Evolutionary conservation across 2,113 vertebrate species (phyloP).

Genomic region (Notechis scutatus): DNA sequence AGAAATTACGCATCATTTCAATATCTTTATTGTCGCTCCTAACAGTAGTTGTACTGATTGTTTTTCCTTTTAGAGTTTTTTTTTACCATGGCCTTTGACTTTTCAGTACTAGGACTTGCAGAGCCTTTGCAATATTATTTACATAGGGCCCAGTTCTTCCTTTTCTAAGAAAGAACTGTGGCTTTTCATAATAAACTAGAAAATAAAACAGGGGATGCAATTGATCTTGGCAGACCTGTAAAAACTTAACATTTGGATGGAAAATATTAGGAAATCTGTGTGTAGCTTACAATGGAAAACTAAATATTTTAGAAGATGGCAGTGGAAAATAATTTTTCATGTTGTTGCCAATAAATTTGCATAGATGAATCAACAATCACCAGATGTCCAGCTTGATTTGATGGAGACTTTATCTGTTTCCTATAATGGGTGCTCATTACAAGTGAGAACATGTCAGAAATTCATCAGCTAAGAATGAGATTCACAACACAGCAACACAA

Average conservation of each 20-base stretch:
- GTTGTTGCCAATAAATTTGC: neutral
- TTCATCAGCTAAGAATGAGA: neutral
- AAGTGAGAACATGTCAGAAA: neutral
- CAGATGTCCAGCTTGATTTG: neutral
- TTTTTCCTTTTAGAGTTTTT: neutral
- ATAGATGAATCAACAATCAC: neutral
- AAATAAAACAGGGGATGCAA: neutral
- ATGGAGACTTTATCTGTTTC: neutral
- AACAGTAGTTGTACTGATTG: neutral
- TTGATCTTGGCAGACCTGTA: neutral
- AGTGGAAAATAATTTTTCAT: neutral
- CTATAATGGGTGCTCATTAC: neutral
- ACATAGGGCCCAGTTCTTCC: neutral
- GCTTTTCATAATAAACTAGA: neutral
- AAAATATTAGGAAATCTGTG: neutral
- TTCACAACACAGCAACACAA: neutral
- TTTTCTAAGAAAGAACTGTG: neutral
- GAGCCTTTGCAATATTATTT: neutral
- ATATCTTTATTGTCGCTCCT: neutral
- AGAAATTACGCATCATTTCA: neutral
- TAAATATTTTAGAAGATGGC: neutral
- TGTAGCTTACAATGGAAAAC: neutral
- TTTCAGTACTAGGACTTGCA: neutral
- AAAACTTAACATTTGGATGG: neutral
- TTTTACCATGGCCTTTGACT: neutral